A percentile compares a stretch with the other conserved stretches of the same genome.
Evolutionary conservation across 1,140 invertebrate species (phyloP).

Genomic region (Chironomus tepperi): DNA sequence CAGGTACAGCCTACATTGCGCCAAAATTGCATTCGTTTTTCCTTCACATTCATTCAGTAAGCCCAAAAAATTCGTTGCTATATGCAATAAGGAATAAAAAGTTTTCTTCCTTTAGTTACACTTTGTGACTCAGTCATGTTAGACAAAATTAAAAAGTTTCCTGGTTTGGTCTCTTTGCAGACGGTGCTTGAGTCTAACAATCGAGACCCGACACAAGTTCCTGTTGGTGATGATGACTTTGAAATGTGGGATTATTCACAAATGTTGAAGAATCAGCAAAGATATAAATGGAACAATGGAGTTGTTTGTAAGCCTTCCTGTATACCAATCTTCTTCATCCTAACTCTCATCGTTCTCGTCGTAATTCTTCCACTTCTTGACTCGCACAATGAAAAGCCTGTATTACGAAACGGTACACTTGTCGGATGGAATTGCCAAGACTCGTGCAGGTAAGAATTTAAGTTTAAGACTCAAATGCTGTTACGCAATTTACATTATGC

Average conservation of each 20-base stretch:
- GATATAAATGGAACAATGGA: constrained; percentile 39
- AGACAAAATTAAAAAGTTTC: constrained; percentile 14
- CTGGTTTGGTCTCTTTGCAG: constrained; percentile 36
- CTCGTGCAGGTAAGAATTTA: constrained; percentile 45
- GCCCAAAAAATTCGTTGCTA: neutral
- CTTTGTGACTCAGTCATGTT: neutral
- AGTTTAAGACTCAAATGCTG: no score
- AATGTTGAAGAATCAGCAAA: constrained; percentile 48
- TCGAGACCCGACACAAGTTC: constrained; percentile 28
- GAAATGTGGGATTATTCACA: constrained; percentile 49
- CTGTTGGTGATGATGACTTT: constrained; percentile 45
- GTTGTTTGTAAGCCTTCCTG: constrained; percentile 59
- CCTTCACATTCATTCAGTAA: neutral
- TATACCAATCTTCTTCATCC: constrained; percentile 69
- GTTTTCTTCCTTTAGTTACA: neutral
- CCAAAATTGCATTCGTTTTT: constrained; percentile 11
- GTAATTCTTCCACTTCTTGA: constrained; percentile 64
- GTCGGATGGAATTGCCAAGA: constrained; percentile 42
- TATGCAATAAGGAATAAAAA: neutral
- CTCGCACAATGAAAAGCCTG: constrained; percentile 38
- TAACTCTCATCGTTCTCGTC: constrained; percentile 63
- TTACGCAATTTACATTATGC: neutral
- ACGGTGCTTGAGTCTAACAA: constrained; percentile 47
- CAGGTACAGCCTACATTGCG: neutral
- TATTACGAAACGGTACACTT: constrained; percentile 29